These are phyloP conservation scores for Orchesella cincta DNA, from an alignment of 1,140 invertebrate genomes.

Conservation along the genomic window DNA sequence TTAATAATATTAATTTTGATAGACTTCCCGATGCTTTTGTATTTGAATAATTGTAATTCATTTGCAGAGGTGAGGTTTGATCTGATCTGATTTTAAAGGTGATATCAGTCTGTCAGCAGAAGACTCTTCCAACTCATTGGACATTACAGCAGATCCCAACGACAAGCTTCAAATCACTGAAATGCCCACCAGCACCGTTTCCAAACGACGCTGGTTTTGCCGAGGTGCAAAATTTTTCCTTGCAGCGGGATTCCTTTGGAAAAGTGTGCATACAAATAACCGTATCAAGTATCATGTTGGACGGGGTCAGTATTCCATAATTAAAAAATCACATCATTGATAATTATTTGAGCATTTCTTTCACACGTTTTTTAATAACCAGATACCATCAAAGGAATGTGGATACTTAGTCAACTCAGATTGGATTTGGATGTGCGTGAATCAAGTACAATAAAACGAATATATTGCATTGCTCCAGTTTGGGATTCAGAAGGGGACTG, in stretches of 20 bases:
- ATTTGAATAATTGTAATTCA: not conserved
- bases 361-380: not conserved
- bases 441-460: not conserved
- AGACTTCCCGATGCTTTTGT: too few species aligned
- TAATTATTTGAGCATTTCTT: not conserved
- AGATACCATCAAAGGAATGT: not conserved
- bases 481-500: not conserved
- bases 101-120: too few species aligned
- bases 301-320: not conserved
- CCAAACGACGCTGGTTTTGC: not conserved
- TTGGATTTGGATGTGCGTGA: not conserved
- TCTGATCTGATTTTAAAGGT: too few species aligned
- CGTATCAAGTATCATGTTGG: not conserved
- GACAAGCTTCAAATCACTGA: not conserved
- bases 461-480: conserved; percentile 7
- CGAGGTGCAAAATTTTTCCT: conserved; percentile 33
- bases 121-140: too few species aligned
- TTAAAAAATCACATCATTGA: not conserved
- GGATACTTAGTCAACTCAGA: conserved; percentile 6
- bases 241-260: conserved; percentile 36
- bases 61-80: not conserved
- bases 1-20: too few species aligned
- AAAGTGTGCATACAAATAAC: not conserved
- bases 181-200: not conserved
- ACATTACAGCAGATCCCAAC: not conserved